Conservation (phyloP, 2,888 invertebrate genomes). For the Folsomia candida region DNA sequence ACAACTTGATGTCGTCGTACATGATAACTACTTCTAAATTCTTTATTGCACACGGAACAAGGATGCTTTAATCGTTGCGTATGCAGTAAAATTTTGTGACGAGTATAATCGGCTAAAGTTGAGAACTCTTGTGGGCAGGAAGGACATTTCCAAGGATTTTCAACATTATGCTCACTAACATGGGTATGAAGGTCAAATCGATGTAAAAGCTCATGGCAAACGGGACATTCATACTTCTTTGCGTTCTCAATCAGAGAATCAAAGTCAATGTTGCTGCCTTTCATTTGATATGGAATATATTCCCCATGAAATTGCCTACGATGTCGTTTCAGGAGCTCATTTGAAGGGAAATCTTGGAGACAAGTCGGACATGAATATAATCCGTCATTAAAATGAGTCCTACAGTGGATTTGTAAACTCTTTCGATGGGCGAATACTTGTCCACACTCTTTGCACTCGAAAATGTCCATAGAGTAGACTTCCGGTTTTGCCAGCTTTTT, state of each 20-base stretch:
- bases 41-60: constrained; percentile 3
- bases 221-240: not conserved
- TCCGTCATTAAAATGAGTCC: not conserved
- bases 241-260: not conserved
- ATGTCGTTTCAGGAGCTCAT: constrained; percentile 11
- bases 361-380: not conserved
- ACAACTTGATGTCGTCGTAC: not conserved
- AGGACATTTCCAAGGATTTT: constrained; percentile 8
- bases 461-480: not conserved
- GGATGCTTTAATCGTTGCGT: not conserved
- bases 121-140: not conserved
- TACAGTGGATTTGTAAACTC: not conserved
- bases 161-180: not conserved
- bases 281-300: constrained; percentile 6
- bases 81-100: not conserved
- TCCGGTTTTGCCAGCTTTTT: not conserved
- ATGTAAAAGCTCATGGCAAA: not conserved
- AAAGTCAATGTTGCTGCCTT: not conserved
- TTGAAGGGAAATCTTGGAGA: not conserved
- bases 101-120: not conserved
- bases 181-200: not conserved
- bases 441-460: constrained; percentile 5
- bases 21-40: not conserved
- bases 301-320: constrained; percentile 1
- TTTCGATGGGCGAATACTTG: constrained; percentile 3